phyloP scores from a whole-genome alignment of 1,140 invertebrate genomes.

The Drosophila kanapiae region DNA sequence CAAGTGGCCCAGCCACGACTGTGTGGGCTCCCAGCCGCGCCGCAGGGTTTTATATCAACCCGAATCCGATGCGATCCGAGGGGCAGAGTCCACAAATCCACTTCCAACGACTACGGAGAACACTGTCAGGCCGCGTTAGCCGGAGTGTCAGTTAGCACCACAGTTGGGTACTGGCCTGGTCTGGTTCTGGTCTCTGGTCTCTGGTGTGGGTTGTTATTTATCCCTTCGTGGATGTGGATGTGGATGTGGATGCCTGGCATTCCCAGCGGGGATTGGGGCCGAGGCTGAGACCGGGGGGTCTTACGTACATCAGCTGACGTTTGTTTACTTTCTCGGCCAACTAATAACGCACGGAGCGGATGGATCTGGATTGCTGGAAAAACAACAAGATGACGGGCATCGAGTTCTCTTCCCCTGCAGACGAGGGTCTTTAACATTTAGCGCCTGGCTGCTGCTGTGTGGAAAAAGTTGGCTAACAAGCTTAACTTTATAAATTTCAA shows the following conservation, averaged over 20 bases:
- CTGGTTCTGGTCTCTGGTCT: neutral
- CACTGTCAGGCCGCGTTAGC: conserved; percentile 61
- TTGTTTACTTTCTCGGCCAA: conserved; percentile 62
- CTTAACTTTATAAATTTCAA: neutral
- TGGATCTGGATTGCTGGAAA: conserved; percentile 46
- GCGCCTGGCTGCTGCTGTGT: neutral
- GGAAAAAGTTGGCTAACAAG: conserved; percentile 6
- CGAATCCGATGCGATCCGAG: conserved; percentile 19
- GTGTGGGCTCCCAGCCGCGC: conserved; percentile 2
- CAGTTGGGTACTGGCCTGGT: conserved; percentile 31
- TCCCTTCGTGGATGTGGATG: conserved; percentile 12
- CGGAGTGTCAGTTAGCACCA: conserved; percentile 56
- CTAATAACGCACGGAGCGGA: conserved; percentile 54
- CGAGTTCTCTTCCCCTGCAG: conserved; percentile 15
- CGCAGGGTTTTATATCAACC: conserved; percentile 52
- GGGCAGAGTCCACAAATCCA: conserved; percentile 3
- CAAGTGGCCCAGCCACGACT: conserved; percentile 23
- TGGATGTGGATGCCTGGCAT: no score
- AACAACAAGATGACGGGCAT: conserved; percentile 33
- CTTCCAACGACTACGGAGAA: conserved; percentile 17
- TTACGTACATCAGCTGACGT: conserved; percentile 70
- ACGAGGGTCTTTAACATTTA: conserved; percentile 14
- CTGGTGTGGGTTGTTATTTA: conserved; percentile 42
- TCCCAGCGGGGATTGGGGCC: conserved; percentile 5
- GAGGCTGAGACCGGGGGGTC: conserved; percentile 15